Conservation (phyloP, 2,113 vertebrate species). For the Delphinus delphis region DNA sequence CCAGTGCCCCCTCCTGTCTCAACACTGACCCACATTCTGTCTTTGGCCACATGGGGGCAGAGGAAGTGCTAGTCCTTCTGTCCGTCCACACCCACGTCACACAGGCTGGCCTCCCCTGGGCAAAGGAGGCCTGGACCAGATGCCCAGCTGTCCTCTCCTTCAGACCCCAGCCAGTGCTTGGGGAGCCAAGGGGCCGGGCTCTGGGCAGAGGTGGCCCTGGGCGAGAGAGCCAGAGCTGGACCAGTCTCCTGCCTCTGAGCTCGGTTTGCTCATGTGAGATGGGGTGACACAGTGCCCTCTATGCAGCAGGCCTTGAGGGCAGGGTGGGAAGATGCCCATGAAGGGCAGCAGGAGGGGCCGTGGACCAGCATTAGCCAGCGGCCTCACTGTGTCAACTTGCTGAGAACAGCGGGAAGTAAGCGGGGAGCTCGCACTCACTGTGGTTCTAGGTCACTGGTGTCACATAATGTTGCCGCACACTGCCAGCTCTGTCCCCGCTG, state of each 20-base stretch:
- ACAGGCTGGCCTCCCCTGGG: not conserved
- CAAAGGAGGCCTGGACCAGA: too few species aligned
- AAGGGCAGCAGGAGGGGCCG: not conserved
- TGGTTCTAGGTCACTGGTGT: not conserved
- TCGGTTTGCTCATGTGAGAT: not conserved
- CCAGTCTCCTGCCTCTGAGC: not conserved
- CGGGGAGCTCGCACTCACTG: too few species aligned
- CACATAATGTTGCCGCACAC: not conserved
- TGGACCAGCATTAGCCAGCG: not conserved
- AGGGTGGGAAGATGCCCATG: fast-evolving
- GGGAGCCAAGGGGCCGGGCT: not conserved
- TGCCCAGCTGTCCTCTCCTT: too few species aligned
- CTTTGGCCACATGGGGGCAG: not conserved
- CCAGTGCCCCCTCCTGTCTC: not conserved
- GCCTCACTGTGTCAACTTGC: not conserved
- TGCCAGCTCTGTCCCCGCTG: not conserved
- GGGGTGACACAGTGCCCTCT: too few species aligned
- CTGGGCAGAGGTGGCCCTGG: not conserved
- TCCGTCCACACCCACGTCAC: too few species aligned
- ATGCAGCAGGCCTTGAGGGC: not conserved
- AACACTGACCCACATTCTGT: not conserved
- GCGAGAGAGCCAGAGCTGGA: not conserved
- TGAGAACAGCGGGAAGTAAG: not conserved
- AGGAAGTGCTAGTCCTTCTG: not conserved
- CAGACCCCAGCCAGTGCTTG: not conserved